Percentiles rank a stretch among this genome's conserved stretches.
Conservation (phyloP, 2,113 vertebrate genomes). For the Zingel zingel region DNA sequence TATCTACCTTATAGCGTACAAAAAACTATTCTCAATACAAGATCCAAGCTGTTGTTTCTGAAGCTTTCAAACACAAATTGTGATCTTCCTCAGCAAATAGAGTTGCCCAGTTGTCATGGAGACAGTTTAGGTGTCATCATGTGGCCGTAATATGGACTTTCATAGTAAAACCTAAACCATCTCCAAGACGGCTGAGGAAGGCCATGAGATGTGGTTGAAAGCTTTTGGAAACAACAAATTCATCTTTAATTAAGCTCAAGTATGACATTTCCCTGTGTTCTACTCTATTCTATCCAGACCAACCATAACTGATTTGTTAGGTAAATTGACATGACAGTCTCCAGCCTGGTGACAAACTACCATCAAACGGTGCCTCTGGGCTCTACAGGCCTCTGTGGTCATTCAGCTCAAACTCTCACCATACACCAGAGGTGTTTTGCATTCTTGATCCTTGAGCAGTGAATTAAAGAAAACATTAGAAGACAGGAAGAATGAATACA, state of each 20-base stretch:
- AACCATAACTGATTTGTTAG: conserved; percentile 27
- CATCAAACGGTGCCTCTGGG: conserved; percentile 41
- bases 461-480: conserved; percentile 31
- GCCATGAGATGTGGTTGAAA: too few relatives aligned
- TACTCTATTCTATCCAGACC: conserved; percentile 11
- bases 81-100: neutral
- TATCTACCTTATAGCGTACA: neutral
- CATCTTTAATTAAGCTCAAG: neutral
- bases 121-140: neutral
- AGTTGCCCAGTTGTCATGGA: conserved; percentile 18
- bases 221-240: neutral
- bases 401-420: conserved; percentile 24
- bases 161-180: conserved; percentile 19
- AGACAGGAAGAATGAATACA: conserved; percentile 18
- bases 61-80: neutral
- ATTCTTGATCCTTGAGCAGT: conserved; percentile 33
- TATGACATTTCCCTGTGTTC: neutral
- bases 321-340: conserved; percentile 44
- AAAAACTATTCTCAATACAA: neutral
- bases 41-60: neutral
- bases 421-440: conserved; percentile 32
- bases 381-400: conserved; percentile 29
- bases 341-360: conserved; percentile 47
- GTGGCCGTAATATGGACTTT: neutral
- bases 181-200: neutral